phyloP scores from a whole-genome alignment of 1,140 invertebrate species.

The Drosophila watanabei region DNA sequence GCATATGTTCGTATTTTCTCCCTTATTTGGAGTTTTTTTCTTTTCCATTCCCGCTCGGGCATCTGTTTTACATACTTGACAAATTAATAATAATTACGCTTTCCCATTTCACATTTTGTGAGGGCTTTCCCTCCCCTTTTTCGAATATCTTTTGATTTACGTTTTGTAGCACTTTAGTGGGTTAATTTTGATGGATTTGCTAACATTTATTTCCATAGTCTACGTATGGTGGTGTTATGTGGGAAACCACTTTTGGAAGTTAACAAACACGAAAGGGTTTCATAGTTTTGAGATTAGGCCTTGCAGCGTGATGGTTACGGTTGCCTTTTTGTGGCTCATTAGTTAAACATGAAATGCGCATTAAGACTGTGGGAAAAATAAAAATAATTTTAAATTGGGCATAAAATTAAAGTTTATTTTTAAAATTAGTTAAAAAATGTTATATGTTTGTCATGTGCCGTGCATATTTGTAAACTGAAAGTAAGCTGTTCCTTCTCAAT shows the following conservation, averaged over 20 bases:
- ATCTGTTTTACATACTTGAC: slow-evolving; percentile 84
- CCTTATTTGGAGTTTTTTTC: slow-evolving; percentile 22
- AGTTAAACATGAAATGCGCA: slow-evolving; percentile 25
- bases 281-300: slow-evolving; percentile 1
- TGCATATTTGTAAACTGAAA: neutral
- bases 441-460: neutral
- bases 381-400: neutral
- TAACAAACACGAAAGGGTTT: slow-evolving; percentile 20
- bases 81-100: slow-evolving; percentile 82
- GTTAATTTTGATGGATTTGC: slow-evolving; percentile 71
- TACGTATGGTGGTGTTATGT: slow-evolving; percentile 17
- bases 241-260: slow-evolving; percentile 28
- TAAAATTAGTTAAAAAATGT: neutral
- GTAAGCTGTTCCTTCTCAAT: neutral
- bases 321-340: slow-evolving; percentile 11
- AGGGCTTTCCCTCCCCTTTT: slow-evolving; percentile 11
- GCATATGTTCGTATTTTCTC: slow-evolving; percentile 29
- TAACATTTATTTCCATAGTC: slow-evolving; percentile 37
- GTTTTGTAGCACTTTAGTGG: slow-evolving; percentile 16
- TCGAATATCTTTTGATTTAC: slow-evolving; percentile 15
- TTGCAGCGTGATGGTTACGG: neutral
- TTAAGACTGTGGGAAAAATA: slow-evolving; percentile 5
- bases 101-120: slow-evolving; percentile 37
- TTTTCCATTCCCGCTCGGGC: slow-evolving; percentile 47
- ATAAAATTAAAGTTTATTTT: neutral